Evolutionary conservation across 2,797 vertebrate genomes (phyloP), one percentile per base, ranked within the genome.

Genomic region (Neosilurus mollespiculum): DNA sequence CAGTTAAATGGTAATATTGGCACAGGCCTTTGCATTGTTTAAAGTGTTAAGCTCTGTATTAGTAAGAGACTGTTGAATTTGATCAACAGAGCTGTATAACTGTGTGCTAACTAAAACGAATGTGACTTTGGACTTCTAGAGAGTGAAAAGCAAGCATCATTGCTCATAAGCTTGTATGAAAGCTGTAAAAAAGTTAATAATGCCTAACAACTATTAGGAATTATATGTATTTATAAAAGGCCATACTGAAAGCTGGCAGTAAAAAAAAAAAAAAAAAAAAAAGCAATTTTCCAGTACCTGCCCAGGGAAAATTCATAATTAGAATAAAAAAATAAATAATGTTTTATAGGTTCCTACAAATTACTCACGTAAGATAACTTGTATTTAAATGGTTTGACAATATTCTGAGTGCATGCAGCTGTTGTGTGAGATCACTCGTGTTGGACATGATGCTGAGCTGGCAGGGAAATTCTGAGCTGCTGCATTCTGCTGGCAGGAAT

Each of bases 331-430:
- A 43, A 70, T 51, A 12, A 18, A 51, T 70, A 71, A 51, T n/a
- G 1, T 12, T 49, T 70, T 70, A 22, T 70, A n/a, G 67, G 26
- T 20, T 30, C 18, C 8, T 43, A 53, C 8, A 73, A 49, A 24
- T 24, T 51, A 18, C 49, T 72, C 11, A 61, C 58, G 30, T 70
- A 49, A 43, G 22, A 6, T 43, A 51, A 9, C 10, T 78, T 75
- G 4, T 71, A 49, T 62, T 58, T 62, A 91, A 92, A 91, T 85
- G 87, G 81, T 89, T 90, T 66, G 88, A 91, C 91, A 88, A 83
- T 95, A 93, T 94, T 94, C 92, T 92, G 89, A 91, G 91, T 88
- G 71, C 64, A 76, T 91, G 92, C 95, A 96, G 94, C 95, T 96
- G 95, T 94, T 91, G 79, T 2, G 2, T 30, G 69, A 81, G 87